Percentiles rank a stretch among this genome's conserved stretches.
These are phyloP conservation scores for Raillietiella orientalis DNA, from an alignment of 2,888 invertebrate species.

Conservation along the genomic window DNA sequence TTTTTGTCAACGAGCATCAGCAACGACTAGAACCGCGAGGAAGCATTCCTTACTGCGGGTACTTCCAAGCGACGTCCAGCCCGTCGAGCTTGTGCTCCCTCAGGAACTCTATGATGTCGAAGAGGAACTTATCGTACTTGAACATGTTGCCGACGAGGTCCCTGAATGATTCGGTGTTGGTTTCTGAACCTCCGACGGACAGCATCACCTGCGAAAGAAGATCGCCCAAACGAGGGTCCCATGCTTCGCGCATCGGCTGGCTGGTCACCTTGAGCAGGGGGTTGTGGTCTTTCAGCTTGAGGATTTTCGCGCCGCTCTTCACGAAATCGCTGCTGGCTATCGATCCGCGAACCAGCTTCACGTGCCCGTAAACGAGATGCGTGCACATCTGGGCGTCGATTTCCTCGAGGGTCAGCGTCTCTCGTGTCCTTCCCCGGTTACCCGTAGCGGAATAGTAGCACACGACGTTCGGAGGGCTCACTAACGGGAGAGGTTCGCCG, in stretches of 20 bases:
- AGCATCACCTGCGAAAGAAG: conserved; percentile 24
- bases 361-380: too few species aligned
- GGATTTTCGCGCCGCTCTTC: too few species aligned
- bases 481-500: too few species aligned
- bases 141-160: conserved; percentile 64
- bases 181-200: conserved; percentile 79
- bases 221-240: neutral
- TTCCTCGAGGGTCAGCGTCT: conserved; percentile 32
- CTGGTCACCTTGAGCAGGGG: conserved; percentile 38
- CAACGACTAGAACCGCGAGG: neutral
- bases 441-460: too few species aligned
- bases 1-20: neutral
- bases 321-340: too few species aligned
- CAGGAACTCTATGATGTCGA: conserved; percentile 71
- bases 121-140: conserved; percentile 81
- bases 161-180: conserved; percentile 77
- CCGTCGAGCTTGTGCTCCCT: conserved; percentile 71
- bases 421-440: conserved; percentile 9
- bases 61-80: conserved; percentile 77
- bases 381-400: too few species aligned
- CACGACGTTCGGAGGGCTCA: too few species aligned
- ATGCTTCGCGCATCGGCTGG: neutral
- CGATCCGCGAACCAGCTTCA: too few species aligned
- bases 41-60: conserved; percentile 25
- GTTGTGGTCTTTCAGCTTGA: conserved; percentile 55